Evolutionary conservation across 2,113 vertebrate species (phyloP).

Genomic region (Gobiocypris rarus): DNA sequence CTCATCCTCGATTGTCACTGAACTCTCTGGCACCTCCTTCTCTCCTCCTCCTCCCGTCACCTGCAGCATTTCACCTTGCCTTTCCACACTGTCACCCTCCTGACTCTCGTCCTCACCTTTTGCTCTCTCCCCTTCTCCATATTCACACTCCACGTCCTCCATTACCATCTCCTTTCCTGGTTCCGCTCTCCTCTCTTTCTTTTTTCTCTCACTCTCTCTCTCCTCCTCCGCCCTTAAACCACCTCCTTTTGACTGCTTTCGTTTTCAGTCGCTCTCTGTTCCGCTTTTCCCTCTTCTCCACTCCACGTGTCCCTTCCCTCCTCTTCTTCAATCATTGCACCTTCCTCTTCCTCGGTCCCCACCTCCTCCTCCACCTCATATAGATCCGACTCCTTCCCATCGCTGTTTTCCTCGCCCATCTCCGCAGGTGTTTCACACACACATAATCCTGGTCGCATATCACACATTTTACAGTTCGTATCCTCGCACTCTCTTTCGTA

Average conservation of each 20-base stretch:
- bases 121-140: not conserved
- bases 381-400: not conserved
- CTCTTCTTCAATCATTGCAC: too few species aligned
- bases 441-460: not conserved
- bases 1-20: fast-evolving
- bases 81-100: too few species aligned
- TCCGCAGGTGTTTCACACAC: not conserved
- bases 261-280: fast-evolving
- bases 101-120: too few species aligned
- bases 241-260: not conserved
- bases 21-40: not conserved
- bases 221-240: not conserved
- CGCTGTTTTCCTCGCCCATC: not conserved
- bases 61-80: not conserved
- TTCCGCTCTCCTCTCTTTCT: not conserved
- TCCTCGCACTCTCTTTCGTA: not conserved
- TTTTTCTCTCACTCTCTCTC: not conserved
- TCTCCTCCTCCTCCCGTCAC: not conserved
- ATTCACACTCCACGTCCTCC: not conserved
- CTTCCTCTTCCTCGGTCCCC: too few species aligned
- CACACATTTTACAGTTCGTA: not conserved
- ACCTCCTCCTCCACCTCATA: not conserved
- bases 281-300: fast-evolving
- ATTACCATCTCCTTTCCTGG: not conserved
- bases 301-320: not conserved